Evolutionary conservation across 2,797 vertebrate genomes (phyloP), one percentile per base, ranked within the genome.

Genomic region (Pampus argenteus): DNA sequence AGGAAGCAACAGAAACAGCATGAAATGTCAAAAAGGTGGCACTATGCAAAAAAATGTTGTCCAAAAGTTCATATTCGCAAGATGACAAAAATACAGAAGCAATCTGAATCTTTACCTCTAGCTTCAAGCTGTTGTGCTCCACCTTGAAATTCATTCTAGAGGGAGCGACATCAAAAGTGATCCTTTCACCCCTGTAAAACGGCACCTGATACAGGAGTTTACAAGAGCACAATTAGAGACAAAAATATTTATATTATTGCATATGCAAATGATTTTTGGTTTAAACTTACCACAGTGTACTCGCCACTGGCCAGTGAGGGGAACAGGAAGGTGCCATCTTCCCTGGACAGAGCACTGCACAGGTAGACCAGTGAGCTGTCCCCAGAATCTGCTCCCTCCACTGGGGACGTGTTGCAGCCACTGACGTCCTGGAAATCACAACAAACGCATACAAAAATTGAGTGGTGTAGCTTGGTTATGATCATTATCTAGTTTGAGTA

Each of bases 121-220:
- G 93, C 66, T 91, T 96, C 82, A 99, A 89, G 86, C 97, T 98
- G 90, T 96, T 94, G 14, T 99, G 98, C 60, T 96, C 95, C 69
- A 99, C 96, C 4, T 85, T 90, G 64, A 99, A 99, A 72, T 98
- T 96, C 85, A 99, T 68, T 47, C 95, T 93, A 1, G 98, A 96
- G 0, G 98, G 98, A 13, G 98, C 97, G 1, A 99, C 98, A 1
- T 99, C 98, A 82, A 99, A 99, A 0, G 98, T 99, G 86, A 99
- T 99, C 85, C 98, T 95, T 69, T 99, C 98, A 20, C 98, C 98
- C 55, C 97, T 92, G 87, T 99, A 99, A 92, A 98, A 99, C 0
- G 98, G 98, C 68, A 99, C 91, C 98, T 99, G 69, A 56, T 2
- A 15, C 48, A 11, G 13, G 42, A 60, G 44, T 56, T 59, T 42